These are phyloP conservation scores for Onychomys arenicola DNA, from an alignment of 2,797 vertebrate genomes.

Conservation along the genomic window DNA sequence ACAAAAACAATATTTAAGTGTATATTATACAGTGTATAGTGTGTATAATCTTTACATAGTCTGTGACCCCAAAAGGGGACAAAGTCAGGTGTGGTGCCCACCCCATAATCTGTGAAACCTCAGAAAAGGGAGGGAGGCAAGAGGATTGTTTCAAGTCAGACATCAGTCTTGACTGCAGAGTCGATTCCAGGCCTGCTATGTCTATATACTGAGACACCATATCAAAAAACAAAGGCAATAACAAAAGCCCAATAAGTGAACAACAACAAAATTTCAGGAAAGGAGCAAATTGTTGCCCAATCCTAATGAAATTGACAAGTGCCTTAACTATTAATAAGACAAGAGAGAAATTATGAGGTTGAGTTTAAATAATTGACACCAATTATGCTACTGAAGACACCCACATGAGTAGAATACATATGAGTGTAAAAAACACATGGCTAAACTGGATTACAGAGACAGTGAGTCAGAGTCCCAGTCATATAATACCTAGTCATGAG, in stretches of 20 bases:
- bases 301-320: neutral
- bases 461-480: neutral
- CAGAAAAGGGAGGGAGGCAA: neutral
- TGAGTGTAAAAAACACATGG: neutral
- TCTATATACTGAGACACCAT: neutral
- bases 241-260: neutral
- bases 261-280: neutral
- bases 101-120: neutral
- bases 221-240: neutral
- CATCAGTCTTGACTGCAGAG: neutral
- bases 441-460: neutral
- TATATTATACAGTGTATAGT: neutral
- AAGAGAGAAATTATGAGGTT: neutral
- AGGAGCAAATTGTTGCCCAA: neutral
- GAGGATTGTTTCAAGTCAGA: neutral
- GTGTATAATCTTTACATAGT: neutral
- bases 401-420: neutral
- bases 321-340: neutral
- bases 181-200: neutral
- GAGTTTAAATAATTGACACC: neutral
- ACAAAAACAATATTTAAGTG: neutral
- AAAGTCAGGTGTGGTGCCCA: neutral
- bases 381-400: neutral
- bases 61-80: neutral
- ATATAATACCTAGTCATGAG: too few species aligned